Percentiles rank a stretch among this genome's conserved stretches.
Conservation (phyloP, 2,888 invertebrate species). For the Athalia cordata region DNA sequence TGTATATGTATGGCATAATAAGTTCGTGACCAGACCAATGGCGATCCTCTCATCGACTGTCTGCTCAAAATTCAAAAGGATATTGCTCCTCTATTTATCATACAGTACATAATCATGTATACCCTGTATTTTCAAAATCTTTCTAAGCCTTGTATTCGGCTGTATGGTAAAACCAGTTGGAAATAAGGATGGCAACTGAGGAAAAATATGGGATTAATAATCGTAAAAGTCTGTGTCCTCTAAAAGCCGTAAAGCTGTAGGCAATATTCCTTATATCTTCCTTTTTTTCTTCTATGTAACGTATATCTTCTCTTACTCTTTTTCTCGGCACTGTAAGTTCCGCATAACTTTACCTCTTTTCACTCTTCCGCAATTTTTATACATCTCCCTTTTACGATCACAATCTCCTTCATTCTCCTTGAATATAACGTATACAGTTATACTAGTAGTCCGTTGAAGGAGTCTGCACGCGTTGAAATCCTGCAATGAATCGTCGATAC, state of each 20-base stretch:
- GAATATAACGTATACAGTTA: too few species aligned
- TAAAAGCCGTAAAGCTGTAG: constrained; percentile 62
- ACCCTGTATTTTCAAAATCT: too few species aligned
- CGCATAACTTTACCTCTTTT: constrained; percentile 18
- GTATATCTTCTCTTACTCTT: not conserved
- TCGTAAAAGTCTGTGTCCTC: constrained; percentile 65
- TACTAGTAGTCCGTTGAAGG: too few species aligned
- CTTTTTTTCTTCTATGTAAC: constrained; percentile 25
- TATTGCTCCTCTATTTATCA: not conserved
- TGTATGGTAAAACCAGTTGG: too few species aligned
- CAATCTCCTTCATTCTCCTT: not conserved
- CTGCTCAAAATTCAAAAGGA: not conserved
- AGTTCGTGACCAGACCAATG: constrained; percentile 33
- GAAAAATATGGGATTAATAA: constrained; percentile 64
- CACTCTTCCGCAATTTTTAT: not conserved
- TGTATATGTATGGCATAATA: constrained; percentile 64
- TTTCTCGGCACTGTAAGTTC: not conserved
- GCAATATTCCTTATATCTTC: constrained; percentile 59
- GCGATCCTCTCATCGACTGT: constrained; percentile 3
- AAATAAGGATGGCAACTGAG: too few species aligned
- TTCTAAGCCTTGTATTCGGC: too few species aligned
- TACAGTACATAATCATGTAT: too few species aligned
- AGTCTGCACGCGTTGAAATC: too few species aligned
- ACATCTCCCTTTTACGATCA: constrained; percentile 14
- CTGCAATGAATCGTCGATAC: too few species aligned